Percentiles rank a stretch among this genome's conserved stretches.
These are phyloP conservation scores for Sula dactylatra DNA, from an alignment of 2,113 vertebrate genomes.

Conservation along the genomic window DNA sequence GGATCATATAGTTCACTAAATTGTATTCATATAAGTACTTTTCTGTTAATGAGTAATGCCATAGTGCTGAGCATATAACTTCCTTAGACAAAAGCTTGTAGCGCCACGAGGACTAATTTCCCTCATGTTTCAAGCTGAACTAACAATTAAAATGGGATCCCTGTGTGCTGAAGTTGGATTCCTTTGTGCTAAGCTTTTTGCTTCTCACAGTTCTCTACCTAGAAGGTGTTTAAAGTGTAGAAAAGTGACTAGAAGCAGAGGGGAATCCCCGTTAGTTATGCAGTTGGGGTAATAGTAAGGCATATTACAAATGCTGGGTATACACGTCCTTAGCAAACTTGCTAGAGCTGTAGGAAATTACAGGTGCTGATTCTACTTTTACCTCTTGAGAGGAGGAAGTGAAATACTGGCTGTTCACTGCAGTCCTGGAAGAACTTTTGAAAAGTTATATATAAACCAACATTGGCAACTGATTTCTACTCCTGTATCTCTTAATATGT, in stretches of 20 bases:
- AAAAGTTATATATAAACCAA: not conserved
- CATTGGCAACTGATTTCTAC: not conserved
- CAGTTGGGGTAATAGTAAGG: not conserved
- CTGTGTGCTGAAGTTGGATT: not conserved
- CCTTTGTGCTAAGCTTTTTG: not conserved
- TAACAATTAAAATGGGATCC: not conserved
- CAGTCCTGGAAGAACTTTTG: not conserved
- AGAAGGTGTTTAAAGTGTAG: not conserved
- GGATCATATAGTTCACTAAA: not conserved
- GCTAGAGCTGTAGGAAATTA: not conserved
- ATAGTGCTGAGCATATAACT: not conserved
- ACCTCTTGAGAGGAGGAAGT: not conserved
- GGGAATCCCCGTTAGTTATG: not conserved
- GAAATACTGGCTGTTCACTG: not conserved
- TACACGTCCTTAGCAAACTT: not conserved
- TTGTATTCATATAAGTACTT: not conserved
- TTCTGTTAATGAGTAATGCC: not conserved
- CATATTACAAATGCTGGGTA: not conserved
- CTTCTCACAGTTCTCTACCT: not conserved
- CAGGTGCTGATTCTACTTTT: not conserved
- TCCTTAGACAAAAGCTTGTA: not conserved
- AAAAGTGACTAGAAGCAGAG: not conserved
- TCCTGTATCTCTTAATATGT: not conserved
- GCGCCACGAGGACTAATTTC: not conserved
- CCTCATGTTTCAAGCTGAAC: not conserved